Conservation (phyloP, 2,113 vertebrate species). For the Campylomormyrus tamandua region DNA sequence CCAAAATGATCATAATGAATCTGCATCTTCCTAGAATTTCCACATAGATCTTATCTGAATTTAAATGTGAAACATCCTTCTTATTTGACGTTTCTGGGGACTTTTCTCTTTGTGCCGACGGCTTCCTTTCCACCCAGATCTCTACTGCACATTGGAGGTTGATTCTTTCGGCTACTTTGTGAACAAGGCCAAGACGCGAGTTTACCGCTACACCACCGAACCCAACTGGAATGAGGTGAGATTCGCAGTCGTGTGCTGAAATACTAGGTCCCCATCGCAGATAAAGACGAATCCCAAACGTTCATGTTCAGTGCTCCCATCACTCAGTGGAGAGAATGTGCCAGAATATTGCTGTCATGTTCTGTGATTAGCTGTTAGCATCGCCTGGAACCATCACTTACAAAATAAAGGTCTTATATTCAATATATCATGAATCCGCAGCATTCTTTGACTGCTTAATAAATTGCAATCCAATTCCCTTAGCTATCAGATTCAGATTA, state of each 20-base stretch:
- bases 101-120: background rate
- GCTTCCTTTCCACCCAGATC: conserved; percentile 55
- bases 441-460: background rate
- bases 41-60: background rate
- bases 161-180: conserved; percentile 96
- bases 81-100: background rate
- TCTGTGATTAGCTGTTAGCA: background rate
- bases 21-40: background rate
- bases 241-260: background rate
- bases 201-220: conserved; percentile 90
- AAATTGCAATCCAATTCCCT: background rate
- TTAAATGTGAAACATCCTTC: background rate
- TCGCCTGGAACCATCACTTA: background rate
- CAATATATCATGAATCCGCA: background rate
- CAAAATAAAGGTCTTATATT: background rate
- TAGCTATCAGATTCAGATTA: background rate
- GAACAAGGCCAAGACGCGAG: conserved; percentile 94
- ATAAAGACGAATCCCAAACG: background rate
- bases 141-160: conserved; percentile 94
- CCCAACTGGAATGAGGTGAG: conserved; percentile 97
- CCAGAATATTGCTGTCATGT: background rate
- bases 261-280: background rate
- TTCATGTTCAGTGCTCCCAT: background rate
- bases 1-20: background rate
- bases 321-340: background rate